Base-by-base conservation (phyloP, 2,888 invertebrate species). In the Opisthograptis luteolata region DNA sequence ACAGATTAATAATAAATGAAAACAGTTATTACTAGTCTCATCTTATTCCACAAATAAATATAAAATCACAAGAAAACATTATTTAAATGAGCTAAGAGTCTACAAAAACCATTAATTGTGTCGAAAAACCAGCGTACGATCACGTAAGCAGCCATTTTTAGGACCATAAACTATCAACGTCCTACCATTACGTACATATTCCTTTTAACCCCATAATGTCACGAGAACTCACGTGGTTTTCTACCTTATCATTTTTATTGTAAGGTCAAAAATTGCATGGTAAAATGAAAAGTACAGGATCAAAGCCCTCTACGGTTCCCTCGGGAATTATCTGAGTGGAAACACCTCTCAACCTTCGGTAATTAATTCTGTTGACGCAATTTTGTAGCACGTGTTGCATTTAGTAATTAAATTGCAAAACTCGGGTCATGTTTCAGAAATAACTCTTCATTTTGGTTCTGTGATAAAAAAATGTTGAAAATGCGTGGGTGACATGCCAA, bases 331-430 rank as follows among this genome's bases (percentile, higher is more conserved):
- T 62, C 58, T 53, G 39, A 35, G 40, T 57, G 59, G 54, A 65
- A 68, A 62, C 62, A 61, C 51, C 43, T 47, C 44, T 58, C 41
- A 46, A 24, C 47, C 61, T 56, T 51, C 49, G 44, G 62, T 64
- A 65, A 70, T 68, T 60, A 61, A 64, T 60, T 59, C 41, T 57
- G 32, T 40, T 44, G 50, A 42, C 46, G 36, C 48, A 34, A 39
- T 41, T 53, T 43, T 24, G 36, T 39, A 31, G 13, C 35, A 41
- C 50, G 35, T 39, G 47, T 28, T 30, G 22, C 35, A 31, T 45
- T 35, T 20, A 25, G 17, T 42, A 43, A 24, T 44, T 17, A 30
- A 27, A 39, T 22, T 46, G 15, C 17, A 17, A 7, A 20, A 19
- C 12, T 14, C 13, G 30, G 10, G 19, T 5, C 4, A 10, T 8